phyloP scores from a whole-genome alignment of 2,113 vertebrate genomes.

The Micronisus gabar region DNA sequence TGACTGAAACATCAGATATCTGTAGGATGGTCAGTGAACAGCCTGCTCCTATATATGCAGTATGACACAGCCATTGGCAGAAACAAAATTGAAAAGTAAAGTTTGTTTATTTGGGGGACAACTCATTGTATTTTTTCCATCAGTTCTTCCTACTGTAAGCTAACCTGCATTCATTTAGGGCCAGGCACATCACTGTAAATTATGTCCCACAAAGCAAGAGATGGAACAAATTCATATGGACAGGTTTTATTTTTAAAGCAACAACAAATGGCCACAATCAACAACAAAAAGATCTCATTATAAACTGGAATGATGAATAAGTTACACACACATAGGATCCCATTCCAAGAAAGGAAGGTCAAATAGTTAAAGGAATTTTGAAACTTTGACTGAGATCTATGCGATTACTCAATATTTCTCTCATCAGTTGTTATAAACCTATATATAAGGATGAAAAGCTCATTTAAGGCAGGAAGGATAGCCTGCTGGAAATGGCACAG shows the following conservation, averaged over 20 bases:
- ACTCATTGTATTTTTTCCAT: background rate
- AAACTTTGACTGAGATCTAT: background rate
- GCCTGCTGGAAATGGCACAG: background rate
- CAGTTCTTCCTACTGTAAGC: slow-evolving; percentile 26
- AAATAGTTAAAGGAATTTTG: slow-evolving; percentile 13
- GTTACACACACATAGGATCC: background rate
- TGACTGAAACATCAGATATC: background rate
- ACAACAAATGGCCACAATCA: background rate
- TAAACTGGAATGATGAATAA: slow-evolving; percentile 1
- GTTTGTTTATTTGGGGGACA: slow-evolving; percentile 20
- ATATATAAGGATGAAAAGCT: slow-evolving; percentile 36
- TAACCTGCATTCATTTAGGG: slow-evolving; percentile 18
- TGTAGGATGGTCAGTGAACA: background rate
- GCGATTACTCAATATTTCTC: slow-evolving; percentile 47
- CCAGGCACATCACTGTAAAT: slow-evolving; percentile 28
- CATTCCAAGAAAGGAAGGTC: slow-evolving; percentile 27
- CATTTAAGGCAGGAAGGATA: slow-evolving; percentile 47
- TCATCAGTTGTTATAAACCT: slow-evolving; percentile 32
- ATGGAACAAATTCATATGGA: slow-evolving; percentile 9
- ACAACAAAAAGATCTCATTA: slow-evolving; percentile 7
- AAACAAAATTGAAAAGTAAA: background rate
- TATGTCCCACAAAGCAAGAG: background rate
- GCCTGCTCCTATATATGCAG: background rate
- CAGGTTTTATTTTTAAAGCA: slow-evolving; percentile 29
- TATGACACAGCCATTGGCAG: background rate